These are phyloP conservation scores for Seriola dumerili DNA, from an alignment of 2,113 vertebrate species.

Conservation along the genomic window DNA sequence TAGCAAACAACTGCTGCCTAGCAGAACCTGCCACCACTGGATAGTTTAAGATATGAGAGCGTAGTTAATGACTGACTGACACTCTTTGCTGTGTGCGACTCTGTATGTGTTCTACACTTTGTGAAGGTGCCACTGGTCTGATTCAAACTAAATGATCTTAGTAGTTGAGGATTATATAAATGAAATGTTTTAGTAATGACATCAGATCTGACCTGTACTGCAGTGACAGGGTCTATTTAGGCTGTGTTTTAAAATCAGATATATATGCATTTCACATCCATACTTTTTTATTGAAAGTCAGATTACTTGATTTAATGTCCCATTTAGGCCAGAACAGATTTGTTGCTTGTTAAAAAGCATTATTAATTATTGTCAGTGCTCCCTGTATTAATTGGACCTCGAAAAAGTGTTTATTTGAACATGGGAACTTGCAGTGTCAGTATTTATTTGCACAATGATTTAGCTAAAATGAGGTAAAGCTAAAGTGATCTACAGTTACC, in stretches of 20 bases:
- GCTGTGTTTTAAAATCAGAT: neutral
- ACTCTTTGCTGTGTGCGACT: neutral
- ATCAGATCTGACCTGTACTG: neutral
- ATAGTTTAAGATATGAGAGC: constrained; percentile 53
- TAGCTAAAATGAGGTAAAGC: neutral
- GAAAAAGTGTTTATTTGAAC: neutral
- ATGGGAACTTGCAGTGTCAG: neutral
- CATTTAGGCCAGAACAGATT: neutral
- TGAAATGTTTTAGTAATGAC: neutral
- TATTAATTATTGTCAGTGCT: neutral
- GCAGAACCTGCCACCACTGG: constrained; percentile 43
- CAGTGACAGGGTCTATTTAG: neutral
- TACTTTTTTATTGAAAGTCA: constrained; percentile 1
- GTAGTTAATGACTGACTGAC: constrained; percentile 75
- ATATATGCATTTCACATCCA: neutral
- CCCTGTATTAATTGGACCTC: neutral
- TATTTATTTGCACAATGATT: constrained; percentile 27
- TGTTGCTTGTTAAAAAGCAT: neutral
- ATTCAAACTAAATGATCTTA: constrained; percentile 8
- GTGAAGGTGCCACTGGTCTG: constrained; percentile 15
- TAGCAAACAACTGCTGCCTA: constrained; percentile 65
- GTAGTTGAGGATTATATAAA: neutral
- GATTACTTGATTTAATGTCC: neutral
- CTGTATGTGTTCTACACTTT: constrained; percentile 14
- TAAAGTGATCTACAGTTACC: neutral